These are phyloP conservation scores for Psittacus erithacus DNA, from an alignment of 2,113 vertebrate genomes.

Conservation along the genomic window DNA sequence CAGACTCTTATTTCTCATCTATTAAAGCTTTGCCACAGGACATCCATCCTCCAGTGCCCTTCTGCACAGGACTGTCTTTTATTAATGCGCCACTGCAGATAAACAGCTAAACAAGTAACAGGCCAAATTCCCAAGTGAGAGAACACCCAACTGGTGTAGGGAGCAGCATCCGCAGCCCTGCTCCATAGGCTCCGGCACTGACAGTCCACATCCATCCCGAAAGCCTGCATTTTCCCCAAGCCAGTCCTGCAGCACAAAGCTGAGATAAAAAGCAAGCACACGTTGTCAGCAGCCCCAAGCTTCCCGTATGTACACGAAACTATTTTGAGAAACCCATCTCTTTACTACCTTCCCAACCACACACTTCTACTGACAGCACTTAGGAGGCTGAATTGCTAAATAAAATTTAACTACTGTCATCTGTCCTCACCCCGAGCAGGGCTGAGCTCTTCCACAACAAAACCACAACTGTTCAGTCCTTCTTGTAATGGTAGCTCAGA, in stretches of 20 bases:
- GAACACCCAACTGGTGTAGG: neutral
- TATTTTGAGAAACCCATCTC: neutral
- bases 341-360: neutral
- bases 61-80: neutral
- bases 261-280: neutral
- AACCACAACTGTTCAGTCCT: neutral
- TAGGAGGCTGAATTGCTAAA: neutral
- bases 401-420: neutral
- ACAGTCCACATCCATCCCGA: neutral
- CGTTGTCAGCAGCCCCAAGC: neutral
- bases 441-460: neutral
- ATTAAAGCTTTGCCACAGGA: neutral
- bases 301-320: accelerated
- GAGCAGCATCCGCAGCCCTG: neutral
- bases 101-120: neutral
- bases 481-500: neutral
- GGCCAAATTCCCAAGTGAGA: neutral
- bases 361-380: neutral
- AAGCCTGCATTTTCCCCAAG: neutral
- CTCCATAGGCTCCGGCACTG: neutral
- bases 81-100: neutral
- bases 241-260: neutral
- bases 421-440: neutral
- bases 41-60: accelerated
- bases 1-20: neutral